A percentile compares a stretch with the other conserved stretches of the same genome.
Evolutionary conservation across 2,113 vertebrate genomes (phyloP).

Genomic region (Nycticryphes semicollaris): DNA sequence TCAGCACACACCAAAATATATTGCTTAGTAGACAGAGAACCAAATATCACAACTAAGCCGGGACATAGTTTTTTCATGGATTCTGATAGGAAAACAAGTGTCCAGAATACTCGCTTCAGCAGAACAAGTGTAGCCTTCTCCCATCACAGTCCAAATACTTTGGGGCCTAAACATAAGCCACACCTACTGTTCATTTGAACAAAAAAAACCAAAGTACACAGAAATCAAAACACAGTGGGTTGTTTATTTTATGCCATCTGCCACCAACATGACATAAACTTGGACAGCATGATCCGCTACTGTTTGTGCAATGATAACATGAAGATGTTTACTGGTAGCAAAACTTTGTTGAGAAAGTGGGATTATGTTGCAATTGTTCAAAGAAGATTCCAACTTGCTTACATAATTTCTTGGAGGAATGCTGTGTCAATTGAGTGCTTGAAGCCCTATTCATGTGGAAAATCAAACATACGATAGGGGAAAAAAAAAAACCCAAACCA

Average conservation of each 20-base stretch:
- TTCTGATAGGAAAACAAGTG: not conserved
- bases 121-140: not conserved
- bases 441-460: slow-evolving; percentile 41
- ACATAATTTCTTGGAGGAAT: not conserved
- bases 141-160: not conserved
- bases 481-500: not conserved
- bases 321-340: not conserved
- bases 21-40: not conserved
- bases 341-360: not conserved
- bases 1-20: slow-evolving; percentile 32
- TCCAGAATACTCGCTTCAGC: not conserved
- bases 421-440: not conserved
- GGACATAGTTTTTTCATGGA: not conserved
- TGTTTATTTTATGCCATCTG: not conserved
- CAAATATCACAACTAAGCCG: not conserved
- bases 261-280: not conserved
- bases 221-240: not conserved
- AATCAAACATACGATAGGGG: slow-evolving; percentile 8
- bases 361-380: slow-evolving; percentile 9
- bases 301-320: not conserved
- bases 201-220: not conserved
- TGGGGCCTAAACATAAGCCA: not conserved
- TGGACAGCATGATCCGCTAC: not conserved
- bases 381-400: slow-evolving; percentile 14
- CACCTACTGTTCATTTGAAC: not conserved